Conservation (phyloP, 2,113 vertebrate species). For the Recurvirostra avosetta region DNA sequence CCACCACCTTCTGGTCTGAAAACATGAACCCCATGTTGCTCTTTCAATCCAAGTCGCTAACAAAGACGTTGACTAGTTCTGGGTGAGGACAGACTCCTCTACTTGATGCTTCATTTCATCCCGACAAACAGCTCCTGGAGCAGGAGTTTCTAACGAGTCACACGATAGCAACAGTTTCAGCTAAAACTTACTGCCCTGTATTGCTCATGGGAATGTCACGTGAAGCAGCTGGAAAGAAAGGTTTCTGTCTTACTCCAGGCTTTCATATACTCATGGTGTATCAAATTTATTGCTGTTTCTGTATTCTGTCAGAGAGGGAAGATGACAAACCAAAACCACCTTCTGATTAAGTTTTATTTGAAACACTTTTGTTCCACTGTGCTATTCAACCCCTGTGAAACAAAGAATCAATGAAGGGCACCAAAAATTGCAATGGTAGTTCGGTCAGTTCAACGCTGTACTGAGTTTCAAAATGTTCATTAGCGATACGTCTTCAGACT, state of each 20-base stretch:
- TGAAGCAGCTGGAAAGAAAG: not conserved
- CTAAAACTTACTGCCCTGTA: not conserved
- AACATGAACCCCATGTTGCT: not conserved
- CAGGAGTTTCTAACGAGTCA: not conserved
- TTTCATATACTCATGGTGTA: not conserved
- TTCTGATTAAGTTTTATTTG: not conserved
- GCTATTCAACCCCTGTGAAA: not conserved
- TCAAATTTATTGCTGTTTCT: not conserved
- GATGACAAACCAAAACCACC: not conserved
- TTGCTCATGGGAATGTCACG: not conserved
- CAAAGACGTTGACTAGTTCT: not conserved
- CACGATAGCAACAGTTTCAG: rapidly evolving
- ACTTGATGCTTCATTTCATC: not conserved
- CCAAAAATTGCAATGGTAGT: not conserved
- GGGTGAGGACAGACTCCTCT: not conserved
- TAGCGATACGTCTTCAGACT: not conserved
- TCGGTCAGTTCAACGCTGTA: not conserved
- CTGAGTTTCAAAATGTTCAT: not conserved
- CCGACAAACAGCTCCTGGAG: not conserved
- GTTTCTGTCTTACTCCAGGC: not conserved
- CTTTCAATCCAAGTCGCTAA: not conserved
- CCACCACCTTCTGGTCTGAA: not conserved
- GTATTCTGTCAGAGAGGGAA: not conserved
- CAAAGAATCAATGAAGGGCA: not conserved
- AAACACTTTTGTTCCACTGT: not conserved